These are phyloP conservation scores for Noctuana brunneofusca DNA, from an alignment of 2,888 invertebrate species.

Conservation along the genomic window DNA sequence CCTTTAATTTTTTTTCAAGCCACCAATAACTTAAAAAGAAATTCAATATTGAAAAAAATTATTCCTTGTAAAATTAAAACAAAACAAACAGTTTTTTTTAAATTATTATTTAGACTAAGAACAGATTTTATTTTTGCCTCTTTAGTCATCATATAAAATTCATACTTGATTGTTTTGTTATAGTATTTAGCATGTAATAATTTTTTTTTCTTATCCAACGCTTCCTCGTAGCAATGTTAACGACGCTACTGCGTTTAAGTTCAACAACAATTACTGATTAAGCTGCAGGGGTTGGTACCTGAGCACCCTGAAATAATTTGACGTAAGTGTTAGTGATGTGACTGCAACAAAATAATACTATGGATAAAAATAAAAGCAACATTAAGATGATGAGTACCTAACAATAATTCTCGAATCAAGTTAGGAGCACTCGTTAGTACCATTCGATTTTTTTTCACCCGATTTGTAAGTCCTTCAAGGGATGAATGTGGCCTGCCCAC, in stretches of 20 bases:
- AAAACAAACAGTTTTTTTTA: too few species aligned
- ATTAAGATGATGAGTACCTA: too few species aligned
- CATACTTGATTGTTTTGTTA: conserved; percentile 1
- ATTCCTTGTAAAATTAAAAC: neutral
- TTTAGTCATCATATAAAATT: neutral
- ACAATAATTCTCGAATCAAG: too few species aligned
- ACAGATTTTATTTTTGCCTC: neutral
- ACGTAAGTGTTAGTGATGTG: conserved; percentile 4
- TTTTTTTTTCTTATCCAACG: neutral
- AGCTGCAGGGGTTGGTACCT: conserved; percentile 19
- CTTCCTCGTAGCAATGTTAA: conserved; percentile 13
- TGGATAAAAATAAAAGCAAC: neutral
- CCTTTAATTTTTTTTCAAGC: too few species aligned
- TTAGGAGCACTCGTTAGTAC: too few species aligned
- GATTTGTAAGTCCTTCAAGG: too few species aligned
- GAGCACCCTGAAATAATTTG: conserved; percentile 3
- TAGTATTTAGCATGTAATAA: too few species aligned
- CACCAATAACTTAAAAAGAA: too few species aligned
- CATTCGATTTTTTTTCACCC: too few species aligned
- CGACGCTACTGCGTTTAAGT: neutral
- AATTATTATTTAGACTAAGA: neutral
- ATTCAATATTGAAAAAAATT: too few species aligned
- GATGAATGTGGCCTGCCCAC: too few species aligned
- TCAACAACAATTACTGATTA: conserved; percentile 16
- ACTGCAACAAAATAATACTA: neutral